Conservation (phyloP, 2,797 vertebrate genomes). For the Enteromius radiatus region DNA sequence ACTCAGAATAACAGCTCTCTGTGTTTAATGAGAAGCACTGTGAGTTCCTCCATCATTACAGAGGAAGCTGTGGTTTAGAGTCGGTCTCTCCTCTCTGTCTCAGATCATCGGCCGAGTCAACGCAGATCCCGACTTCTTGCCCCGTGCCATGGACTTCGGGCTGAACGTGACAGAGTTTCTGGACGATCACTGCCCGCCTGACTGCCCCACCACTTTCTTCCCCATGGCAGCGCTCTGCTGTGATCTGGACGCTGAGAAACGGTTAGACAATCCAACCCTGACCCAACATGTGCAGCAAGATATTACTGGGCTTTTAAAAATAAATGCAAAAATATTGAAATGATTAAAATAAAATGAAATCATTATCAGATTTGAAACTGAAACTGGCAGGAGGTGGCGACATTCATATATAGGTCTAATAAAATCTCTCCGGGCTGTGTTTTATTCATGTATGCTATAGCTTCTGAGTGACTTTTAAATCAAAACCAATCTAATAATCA, state of each 20-base stretch:
- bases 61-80: conserved; percentile 40
- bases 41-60: conserved; percentile 34
- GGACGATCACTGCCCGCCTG: conserved; percentile 88
- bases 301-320: not conserved
- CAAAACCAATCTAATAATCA: too few species aligned
- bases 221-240: conserved; percentile 93
- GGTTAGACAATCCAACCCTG: conserved; percentile 75
- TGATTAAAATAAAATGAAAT: not conserved
- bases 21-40: conserved; percentile 48
- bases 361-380: not conserved
- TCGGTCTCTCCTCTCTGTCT: conserved; percentile 5
- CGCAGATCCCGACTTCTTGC: conserved; percentile 96
- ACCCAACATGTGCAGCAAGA: not conserved
- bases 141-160: conserved; percentile 91
- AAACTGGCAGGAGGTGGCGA: too few species aligned
- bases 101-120: conserved; percentile 96
- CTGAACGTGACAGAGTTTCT: conserved; percentile 93
- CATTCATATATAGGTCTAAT: not conserved
- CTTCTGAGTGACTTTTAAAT: too few species aligned
- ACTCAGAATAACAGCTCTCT: conserved; percentile 42
- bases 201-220: conserved; percentile 91
- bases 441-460: too few species aligned
- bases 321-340: too few species aligned
- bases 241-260: conserved; percentile 93
- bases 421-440: too few species aligned